phyloP scores from a whole-genome alignment of 2,888 invertebrate genomes.

The Lycophotia porphyrea region DNA sequence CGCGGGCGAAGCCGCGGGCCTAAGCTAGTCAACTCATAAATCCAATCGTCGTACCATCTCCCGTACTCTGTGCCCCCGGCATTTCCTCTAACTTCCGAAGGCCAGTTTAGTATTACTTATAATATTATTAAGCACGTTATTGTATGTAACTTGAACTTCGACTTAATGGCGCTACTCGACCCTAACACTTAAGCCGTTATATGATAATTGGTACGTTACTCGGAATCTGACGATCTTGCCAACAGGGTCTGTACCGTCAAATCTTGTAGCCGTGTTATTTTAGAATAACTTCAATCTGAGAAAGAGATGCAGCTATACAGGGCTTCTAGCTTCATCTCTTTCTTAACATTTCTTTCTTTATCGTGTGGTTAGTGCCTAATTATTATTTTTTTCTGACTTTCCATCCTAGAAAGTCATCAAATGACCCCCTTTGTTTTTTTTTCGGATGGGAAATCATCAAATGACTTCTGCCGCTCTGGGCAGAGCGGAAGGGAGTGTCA shows the following conservation, averaged over 20 bases:
- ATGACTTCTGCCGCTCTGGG: no score
- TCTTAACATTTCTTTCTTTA: no score
- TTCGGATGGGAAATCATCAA: no score
- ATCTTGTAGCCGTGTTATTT: neutral
- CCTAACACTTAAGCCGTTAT: slow-evolving; percentile 59
- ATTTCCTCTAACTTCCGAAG: slow-evolving; percentile 59
- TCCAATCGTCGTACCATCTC: slow-evolving; percentile 19
- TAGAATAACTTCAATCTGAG: neutral
- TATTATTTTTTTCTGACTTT: no score
- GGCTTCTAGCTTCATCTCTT: neutral
- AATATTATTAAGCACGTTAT: slow-evolving; percentile 64
- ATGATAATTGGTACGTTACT: slow-evolving; percentile 59
- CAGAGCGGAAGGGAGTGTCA: no score
- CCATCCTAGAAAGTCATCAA: no score
- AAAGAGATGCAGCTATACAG: neutral
- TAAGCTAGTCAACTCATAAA: neutral
- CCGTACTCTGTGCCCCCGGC: slow-evolving; percentile 41
- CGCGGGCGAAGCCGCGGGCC: no score
- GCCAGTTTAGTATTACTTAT: slow-evolving; percentile 64
- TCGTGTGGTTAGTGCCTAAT: no score
- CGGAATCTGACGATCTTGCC: slow-evolving; percentile 41
- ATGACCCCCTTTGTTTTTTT: no score
- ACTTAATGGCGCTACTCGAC: slow-evolving; percentile 62
- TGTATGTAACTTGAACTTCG: slow-evolving; percentile 63
- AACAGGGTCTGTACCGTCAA: neutral